Evolutionary conservation across 1,140 invertebrate species (phyloP).

Genomic region (Aethina tumida): DNA sequence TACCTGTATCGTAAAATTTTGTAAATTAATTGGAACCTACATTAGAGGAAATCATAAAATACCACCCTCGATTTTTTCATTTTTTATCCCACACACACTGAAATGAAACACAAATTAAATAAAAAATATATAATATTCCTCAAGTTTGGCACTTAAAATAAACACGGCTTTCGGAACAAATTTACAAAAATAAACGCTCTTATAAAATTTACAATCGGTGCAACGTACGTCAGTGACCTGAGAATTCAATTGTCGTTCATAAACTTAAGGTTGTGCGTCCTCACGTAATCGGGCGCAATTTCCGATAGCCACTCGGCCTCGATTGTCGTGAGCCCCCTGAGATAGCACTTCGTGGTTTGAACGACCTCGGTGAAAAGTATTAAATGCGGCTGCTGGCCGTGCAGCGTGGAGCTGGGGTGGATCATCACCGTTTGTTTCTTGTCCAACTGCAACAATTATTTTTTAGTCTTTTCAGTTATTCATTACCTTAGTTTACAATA

Average conservation of each 20-base stretch:
- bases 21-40: too few species aligned
- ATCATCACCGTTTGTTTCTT: constrained; percentile 60
- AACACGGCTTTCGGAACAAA: not conserved
- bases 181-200: not conserved
- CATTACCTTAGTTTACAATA: too few species aligned
- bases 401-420: constrained; percentile 75
- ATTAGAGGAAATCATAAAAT: too few species aligned
- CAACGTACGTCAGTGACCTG: constrained; percentile 2
- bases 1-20: too few species aligned
- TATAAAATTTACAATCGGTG: not conserved
- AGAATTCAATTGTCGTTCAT: too few species aligned
- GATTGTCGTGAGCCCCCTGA: constrained; percentile 62
- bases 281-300: constrained; percentile 41
- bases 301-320: constrained; percentile 65
- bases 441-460: constrained; percentile 44
- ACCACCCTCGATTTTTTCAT: too few species aligned
- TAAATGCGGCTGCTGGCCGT: constrained; percentile 60
- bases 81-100: too few species aligned
- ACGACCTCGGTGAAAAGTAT: constrained; percentile 88
- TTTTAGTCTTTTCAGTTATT: constrained; percentile 49
- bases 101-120: too few species aligned
- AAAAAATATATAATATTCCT: too few species aligned
- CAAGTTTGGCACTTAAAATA: too few species aligned
- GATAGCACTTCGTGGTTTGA: constrained; percentile 73
- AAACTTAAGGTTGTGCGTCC: constrained; percentile 21